phyloP scores from a whole-genome alignment of 2,888 invertebrate species.

The Ypsolopha sequella region DNA sequence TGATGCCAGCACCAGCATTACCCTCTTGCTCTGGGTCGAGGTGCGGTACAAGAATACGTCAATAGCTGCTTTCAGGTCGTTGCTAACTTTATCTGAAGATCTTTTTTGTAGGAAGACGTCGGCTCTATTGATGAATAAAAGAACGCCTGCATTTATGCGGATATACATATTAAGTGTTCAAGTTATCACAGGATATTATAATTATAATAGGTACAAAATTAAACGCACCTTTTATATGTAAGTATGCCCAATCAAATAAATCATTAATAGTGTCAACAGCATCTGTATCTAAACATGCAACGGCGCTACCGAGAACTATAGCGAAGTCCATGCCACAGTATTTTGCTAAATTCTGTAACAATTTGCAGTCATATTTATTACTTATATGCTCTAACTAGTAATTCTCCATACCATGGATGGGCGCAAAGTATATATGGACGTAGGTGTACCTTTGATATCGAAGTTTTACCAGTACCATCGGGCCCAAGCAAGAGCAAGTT shows the following conservation, averaged over 20 bases:
- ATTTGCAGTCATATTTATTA: too few species aligned
- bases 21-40: conserved; percentile 95
- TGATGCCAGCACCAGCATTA: conserved; percentile 98
- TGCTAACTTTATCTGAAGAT: conserved; percentile 92
- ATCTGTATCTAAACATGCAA: conserved; percentile 97
- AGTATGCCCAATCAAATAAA: conserved; percentile 93
- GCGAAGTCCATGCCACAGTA: conserved; percentile 99
- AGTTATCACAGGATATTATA: too few species aligned
- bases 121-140: conserved; percentile 98
- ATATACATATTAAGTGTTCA: too few species aligned
- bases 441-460: too few species aligned
- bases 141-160: conserved; percentile 68
- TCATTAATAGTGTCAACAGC: conserved; percentile 99
- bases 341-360: conserved; percentile 85
- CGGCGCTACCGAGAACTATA: conserved; percentile 98
- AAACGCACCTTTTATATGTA: conserved; percentile 75
- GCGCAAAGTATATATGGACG: too few species aligned
- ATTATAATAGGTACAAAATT: too few species aligned
- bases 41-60: conserved; percentile 99
- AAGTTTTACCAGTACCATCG: too few species aligned
- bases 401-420: too few species aligned
- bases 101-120: conserved; percentile 96
- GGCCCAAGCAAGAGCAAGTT: too few species aligned
- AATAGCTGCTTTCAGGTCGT: conserved; percentile 94
- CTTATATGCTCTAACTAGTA: too few species aligned